Conservation (phyloP, 2,113 vertebrate genomes). For the Hippocampus zosterae region DNA sequence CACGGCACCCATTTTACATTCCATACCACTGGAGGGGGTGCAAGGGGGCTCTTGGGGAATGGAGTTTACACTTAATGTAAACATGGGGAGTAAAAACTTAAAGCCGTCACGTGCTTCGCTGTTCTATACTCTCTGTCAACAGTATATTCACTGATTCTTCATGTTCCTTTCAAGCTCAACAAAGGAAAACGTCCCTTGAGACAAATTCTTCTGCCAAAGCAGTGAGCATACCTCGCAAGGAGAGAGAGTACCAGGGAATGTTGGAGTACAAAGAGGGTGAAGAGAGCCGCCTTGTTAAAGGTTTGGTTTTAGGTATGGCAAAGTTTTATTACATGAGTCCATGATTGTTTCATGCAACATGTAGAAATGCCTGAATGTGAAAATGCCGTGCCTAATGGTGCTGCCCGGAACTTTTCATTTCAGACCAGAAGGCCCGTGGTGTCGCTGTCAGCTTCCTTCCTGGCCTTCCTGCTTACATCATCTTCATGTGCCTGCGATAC, state of each 20-base stretch:
- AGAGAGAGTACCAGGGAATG: constrained; percentile 94
- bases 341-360: background rate
- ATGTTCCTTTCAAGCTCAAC: constrained; percentile 54
- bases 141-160: background rate
- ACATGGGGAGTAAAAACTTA: too few relatives aligned
- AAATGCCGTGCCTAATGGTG: background rate
- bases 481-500: constrained; percentile 96
- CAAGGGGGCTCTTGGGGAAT: too few relatives aligned
- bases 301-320: constrained; percentile 81
- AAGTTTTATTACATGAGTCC: background rate
- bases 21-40: too few relatives aligned
- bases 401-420: constrained; percentile 2
- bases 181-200: constrained; percentile 55
- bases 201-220: constrained; percentile 76
- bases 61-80: too few relatives aligned
- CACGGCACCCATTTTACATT: too few relatives aligned
- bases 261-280: constrained; percentile 89
- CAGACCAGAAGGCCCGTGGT: constrained; percentile 90
- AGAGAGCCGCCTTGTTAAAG: constrained; percentile 84
- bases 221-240: constrained; percentile 87
- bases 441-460: constrained; percentile 88
- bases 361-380: background rate
- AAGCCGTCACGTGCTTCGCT: too few relatives aligned
- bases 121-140: background rate
- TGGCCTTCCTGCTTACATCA: constrained; percentile 89